Percentiles rank a stretch among this genome's conserved stretches.
Conservation (phyloP, 2,888 invertebrate genomes). For the Julus scanicus region DNA sequence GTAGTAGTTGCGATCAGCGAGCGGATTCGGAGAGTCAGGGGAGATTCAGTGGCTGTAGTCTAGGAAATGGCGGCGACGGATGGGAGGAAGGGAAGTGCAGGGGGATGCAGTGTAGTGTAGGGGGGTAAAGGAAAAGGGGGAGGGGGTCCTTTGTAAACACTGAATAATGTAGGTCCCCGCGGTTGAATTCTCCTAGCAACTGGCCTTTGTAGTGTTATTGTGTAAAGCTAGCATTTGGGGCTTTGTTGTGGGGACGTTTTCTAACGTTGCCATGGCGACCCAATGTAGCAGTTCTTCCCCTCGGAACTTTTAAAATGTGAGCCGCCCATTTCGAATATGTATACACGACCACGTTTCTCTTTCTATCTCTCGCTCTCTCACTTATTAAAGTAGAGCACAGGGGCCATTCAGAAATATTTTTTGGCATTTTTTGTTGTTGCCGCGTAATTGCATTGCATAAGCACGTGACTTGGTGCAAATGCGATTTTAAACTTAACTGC, state of each 20-base stretch:
- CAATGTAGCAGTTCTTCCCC: conserved; percentile 48
- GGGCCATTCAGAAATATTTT: background rate
- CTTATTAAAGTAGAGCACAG: background rate
- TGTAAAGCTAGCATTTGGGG: conserved; percentile 49
- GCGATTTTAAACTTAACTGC: no score
- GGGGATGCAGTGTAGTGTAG: background rate
- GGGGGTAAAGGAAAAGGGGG: background rate
- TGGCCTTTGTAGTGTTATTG: conserved; percentile 51
- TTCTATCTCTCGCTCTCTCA: background rate
- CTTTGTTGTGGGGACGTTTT: conserved; percentile 52
- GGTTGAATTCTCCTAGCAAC: conserved; percentile 52
- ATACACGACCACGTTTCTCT: conserved; percentile 41
- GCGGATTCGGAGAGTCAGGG: conserved; percentile 5
- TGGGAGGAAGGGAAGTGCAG: background rate
- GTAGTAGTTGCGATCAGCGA: conserved; percentile 11
- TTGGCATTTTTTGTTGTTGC: background rate
- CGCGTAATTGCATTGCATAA: no score
- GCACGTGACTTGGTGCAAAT: no score
- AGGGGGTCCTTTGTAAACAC: conserved; percentile 38
- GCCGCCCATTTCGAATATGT: conserved; percentile 38
- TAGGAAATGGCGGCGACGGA: conserved; percentile 31
- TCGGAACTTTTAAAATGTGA: conserved; percentile 41
- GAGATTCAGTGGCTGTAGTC: conserved; percentile 39
- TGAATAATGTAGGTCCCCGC: conserved; percentile 48
- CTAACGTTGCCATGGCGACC: conserved; percentile 48